Conservation (phyloP, 2,797 vertebrate genomes). For the Aotus griseimembra region DNA sequence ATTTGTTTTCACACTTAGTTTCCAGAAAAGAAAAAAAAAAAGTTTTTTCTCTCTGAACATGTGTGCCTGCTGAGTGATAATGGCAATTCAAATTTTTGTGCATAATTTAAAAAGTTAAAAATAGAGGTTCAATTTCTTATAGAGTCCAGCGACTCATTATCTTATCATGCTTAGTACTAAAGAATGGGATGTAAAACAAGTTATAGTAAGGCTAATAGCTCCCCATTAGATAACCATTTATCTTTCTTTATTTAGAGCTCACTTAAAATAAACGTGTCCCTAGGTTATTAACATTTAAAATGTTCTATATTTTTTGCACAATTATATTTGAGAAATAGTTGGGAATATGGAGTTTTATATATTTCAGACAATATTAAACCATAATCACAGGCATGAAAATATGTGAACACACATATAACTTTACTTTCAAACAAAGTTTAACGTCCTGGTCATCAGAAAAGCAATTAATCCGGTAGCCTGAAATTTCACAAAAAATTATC, state of each 20-base stretch:
- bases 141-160: not conserved
- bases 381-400: not conserved
- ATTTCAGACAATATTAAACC: not conserved
- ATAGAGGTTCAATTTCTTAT: not conserved
- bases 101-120: not conserved
- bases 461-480: not conserved
- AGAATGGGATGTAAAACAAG: not conserved
- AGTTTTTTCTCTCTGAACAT: not conserved
- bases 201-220: not conserved
- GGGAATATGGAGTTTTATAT: not conserved
- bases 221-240: not conserved
- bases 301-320: not conserved
- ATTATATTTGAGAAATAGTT: not conserved
- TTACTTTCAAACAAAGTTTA: not conserved
- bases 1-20: not conserved
- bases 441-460: not conserved
- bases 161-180: not conserved
- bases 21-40: not conserved
- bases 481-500: slow-evolving; percentile 6
- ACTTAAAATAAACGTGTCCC: not conserved
- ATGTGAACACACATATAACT: not conserved
- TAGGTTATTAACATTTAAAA: not conserved
- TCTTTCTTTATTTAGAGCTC: not conserved
- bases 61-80: not conserved
- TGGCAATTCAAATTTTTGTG: not conserved